Evolutionary conservation across 2,113 vertebrate genomes (phyloP).

Genomic region (Aegithalos caudatus): DNA sequence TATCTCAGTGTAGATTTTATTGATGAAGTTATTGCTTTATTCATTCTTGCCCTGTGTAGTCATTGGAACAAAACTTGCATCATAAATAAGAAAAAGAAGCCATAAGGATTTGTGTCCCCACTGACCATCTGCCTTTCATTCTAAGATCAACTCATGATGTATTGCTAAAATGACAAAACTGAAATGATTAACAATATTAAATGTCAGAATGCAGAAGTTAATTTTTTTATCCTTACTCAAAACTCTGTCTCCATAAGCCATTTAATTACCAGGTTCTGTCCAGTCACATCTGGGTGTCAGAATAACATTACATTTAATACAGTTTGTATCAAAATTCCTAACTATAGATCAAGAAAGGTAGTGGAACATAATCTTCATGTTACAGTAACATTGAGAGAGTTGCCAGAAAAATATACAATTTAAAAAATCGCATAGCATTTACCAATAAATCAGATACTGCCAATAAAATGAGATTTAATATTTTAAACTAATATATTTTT

Average conservation of each 20-base stretch:
- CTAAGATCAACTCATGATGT: neutral
- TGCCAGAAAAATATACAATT: neutral
- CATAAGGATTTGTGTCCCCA: neutral
- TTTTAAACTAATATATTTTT: neutral
- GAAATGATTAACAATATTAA: neutral
- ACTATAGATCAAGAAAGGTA: neutral
- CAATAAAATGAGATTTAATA: neutral
- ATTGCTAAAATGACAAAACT: neutral
- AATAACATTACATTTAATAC: neutral
- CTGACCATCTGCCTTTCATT: neutral
- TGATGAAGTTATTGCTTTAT: neutral
- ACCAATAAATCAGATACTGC: too few species aligned
- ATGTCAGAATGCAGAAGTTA: neutral
- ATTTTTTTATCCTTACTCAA: neutral
- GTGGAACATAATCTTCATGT: neutral
- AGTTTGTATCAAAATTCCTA: neutral
- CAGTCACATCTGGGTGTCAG: neutral
- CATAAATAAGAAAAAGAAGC: neutral
- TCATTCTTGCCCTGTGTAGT: neutral
- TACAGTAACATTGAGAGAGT: neutral
- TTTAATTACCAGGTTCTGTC: neutral
- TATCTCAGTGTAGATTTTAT: neutral
- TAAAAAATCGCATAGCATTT: neutral
- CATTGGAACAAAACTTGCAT: neutral
- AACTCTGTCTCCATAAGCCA: neutral